Evolutionary conservation across 2,797 vertebrate species (phyloP).

Genomic region (Pagetopsis macropterus): DNA sequence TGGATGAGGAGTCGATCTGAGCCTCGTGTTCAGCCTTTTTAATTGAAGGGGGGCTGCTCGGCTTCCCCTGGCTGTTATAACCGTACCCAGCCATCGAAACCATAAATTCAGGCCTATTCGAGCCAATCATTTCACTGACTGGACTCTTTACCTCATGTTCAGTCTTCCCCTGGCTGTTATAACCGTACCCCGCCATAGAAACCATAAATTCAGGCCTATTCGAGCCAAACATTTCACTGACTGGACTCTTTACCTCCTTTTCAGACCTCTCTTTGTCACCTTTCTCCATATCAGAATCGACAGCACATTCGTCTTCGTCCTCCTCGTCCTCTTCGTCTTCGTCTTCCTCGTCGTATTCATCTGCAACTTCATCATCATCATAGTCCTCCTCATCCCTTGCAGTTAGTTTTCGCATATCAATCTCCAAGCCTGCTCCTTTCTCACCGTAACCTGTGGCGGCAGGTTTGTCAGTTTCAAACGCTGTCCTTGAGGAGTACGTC

Average conservation of each 20-base stretch:
- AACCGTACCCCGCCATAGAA: slow-evolving; percentile 77
- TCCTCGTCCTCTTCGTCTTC: slow-evolving; percentile 79
- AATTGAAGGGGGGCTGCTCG: slow-evolving; percentile 27
- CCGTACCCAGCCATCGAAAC: slow-evolving; percentile 77
- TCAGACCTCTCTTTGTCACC: slow-evolving; percentile 90
- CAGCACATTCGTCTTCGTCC: slow-evolving; percentile 76
- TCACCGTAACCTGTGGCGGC: slow-evolving; percentile 62
- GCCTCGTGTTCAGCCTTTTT: slow-evolving; percentile 52
- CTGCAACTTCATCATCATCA: slow-evolving; percentile 76
- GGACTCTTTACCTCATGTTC: slow-evolving; percentile 76
- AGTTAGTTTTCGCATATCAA: slow-evolving; percentile 81
- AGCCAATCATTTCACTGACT: slow-evolving; percentile 59
- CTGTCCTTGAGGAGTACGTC: slow-evolving; percentile 16
- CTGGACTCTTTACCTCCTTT: slow-evolving; percentile 83
- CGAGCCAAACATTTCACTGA: slow-evolving; percentile 61
- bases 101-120: slow-evolving; percentile 70
- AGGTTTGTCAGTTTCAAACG: slow-evolving; percentile 36
- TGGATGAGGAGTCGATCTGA: slow-evolving; percentile 48
- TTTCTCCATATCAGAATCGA: slow-evolving; percentile 91
- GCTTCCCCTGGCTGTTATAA: slow-evolving; percentile 70
- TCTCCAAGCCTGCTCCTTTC: slow-evolving; percentile 75
- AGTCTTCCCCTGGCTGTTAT: slow-evolving; percentile 69
- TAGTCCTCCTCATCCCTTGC: slow-evolving; percentile 84
- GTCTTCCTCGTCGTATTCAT: slow-evolving; percentile 76
- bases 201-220: slow-evolving; percentile 71